Evolutionary conservation across 2,888 invertebrate species (phyloP).

Genomic region (Dicyrtomina minuta): DNA sequence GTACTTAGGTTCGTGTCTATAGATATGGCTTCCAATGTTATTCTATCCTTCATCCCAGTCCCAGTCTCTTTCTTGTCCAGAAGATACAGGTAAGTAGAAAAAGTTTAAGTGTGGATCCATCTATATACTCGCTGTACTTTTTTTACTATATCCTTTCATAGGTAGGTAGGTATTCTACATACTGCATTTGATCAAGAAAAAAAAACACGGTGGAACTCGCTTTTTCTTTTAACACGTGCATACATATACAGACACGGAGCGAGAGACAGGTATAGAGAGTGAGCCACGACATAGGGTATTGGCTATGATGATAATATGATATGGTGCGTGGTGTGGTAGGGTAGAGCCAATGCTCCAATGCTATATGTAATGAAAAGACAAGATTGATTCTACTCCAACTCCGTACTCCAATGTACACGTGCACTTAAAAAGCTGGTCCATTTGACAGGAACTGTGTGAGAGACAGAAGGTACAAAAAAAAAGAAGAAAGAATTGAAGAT

Average conservation of each 20-base stretch:
- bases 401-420: slow-evolving; percentile 7
- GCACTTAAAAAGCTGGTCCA: slow-evolving; percentile 24
- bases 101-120: too few species aligned
- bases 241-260: background rate
- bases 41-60: background rate
- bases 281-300: background rate
- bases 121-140: too few species aligned
- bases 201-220: background rate
- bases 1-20: too few species aligned
- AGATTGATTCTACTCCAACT: slow-evolving; percentile 23
- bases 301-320: background rate
- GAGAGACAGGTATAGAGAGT: background rate
- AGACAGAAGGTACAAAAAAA: slow-evolving; percentile 1
- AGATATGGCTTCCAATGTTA: background rate
- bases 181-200: slow-evolving; percentile 13
- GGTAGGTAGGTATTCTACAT: background rate
- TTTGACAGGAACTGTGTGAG: slow-evolving; percentile 22
- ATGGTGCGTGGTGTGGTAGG: background rate
- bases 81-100: background rate
- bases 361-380: background rate
- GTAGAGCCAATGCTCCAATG: too few species aligned
- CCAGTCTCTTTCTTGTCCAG: background rate
- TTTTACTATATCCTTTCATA: too few species aligned
- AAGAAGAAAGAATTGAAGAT: slow-evolving; percentile 17
- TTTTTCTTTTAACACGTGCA: background rate